Evolutionary conservation across 30 jellyfish, hydroid and myxozoan species (phyloP).

Genomic region (Cassiopea xamachana): DNA sequence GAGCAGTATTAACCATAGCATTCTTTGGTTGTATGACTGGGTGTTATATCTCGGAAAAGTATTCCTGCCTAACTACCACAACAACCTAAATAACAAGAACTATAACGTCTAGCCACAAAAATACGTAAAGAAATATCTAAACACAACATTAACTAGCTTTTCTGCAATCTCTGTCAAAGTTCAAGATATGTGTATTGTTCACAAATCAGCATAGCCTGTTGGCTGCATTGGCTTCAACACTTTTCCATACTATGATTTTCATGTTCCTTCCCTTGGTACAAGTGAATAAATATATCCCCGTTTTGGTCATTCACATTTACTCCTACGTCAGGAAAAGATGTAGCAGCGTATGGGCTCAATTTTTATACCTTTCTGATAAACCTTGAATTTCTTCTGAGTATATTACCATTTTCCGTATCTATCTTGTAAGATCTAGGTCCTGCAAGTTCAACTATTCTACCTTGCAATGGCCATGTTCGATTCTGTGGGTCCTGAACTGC

Average conservation of each 20-base stretch:
- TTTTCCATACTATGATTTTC: conserved; percentile 16
- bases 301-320: conserved; percentile 11
- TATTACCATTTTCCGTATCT: conserved; percentile 25
- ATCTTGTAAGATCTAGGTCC: conserved; percentile 27
- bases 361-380: conserved; percentile 1
- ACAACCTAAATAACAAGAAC: background rate
- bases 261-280: conserved; percentile 8
- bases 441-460: no score
- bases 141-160: background rate
- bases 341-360: conserved; percentile 2
- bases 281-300: conserved; percentile 1
- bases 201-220: conserved; percentile 7
- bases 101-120: background rate
- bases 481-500: background rate
- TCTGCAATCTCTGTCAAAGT: background rate
- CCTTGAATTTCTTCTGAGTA: conserved; percentile 25
- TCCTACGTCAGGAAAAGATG: conserved; percentile 23
- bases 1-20: no score
- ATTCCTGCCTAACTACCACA: background rate
- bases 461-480: conserved; percentile 4
- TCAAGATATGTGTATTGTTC: background rate
- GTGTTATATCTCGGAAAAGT: background rate
- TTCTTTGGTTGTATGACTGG: no score
- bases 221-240: conserved; percentile 1
- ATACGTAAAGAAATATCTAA: conserved; percentile 1